Conservation (phyloP, 2,797 vertebrate species). For the Hypotaenidia philippensis region DNA sequence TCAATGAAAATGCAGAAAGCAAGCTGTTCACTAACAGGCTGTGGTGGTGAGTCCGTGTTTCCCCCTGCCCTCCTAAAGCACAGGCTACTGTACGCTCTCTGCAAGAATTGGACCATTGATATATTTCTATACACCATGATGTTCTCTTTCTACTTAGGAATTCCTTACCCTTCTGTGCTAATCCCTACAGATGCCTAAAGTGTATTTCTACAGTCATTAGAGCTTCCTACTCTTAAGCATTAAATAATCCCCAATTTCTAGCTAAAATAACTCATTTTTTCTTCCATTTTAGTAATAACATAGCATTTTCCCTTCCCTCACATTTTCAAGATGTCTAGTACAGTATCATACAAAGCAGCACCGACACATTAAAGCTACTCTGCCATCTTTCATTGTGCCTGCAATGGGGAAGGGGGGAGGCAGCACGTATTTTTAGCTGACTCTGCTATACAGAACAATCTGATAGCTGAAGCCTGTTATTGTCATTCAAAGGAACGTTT, state of each 20-base stretch:
- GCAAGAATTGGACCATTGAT: accelerated
- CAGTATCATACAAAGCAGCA: neutral
- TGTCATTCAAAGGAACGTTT: slow-evolving; percentile 39
- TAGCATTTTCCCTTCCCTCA: neutral
- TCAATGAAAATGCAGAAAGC: neutral
- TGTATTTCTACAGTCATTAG: neutral
- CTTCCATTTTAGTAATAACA: neutral
- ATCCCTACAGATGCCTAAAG: neutral
- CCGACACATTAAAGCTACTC: neutral
- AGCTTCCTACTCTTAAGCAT: slow-evolving; percentile 9
- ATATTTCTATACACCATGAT: accelerated
- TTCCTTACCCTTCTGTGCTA: neutral
- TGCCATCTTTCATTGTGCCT: slow-evolving; percentile 30
- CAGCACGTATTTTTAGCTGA: slow-evolving; percentile 23
- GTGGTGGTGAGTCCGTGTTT: neutral
- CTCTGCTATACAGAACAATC: neutral
- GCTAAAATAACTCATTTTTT: neutral
- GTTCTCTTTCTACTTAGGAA: neutral
- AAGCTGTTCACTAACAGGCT: neutral
- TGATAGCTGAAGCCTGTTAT: slow-evolving; percentile 15
- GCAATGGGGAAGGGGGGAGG: neutral
- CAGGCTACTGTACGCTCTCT: neutral
- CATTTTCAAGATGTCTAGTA: neutral
- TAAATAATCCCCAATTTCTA: neutral
- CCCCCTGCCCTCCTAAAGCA: neutral